Conservation (phyloP, 2,797 vertebrate genomes). For the Hypotaenidia philippensis region DNA sequence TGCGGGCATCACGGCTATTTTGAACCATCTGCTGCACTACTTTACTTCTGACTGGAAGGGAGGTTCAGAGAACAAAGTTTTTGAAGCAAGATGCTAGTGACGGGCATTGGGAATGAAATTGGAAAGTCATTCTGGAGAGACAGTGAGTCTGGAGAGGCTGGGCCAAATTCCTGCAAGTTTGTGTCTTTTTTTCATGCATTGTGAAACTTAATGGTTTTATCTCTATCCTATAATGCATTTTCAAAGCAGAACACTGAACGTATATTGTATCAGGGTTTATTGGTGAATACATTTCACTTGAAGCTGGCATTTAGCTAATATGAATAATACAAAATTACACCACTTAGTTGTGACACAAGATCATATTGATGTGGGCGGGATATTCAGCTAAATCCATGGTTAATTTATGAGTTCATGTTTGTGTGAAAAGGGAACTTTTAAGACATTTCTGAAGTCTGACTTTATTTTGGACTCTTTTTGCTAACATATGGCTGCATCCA, state of each 20-base stretch:
- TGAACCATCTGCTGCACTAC: background rate
- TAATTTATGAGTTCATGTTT: slow-evolving; percentile 4
- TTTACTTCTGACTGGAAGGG: background rate
- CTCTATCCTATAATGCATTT: background rate
- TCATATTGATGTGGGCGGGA: background rate
- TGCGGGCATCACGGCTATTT: background rate
- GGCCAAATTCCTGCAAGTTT: background rate
- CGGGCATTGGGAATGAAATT: background rate
- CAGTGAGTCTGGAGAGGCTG: background rate
- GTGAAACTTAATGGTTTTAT: background rate
- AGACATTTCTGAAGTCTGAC: background rate
- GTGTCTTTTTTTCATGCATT: background rate
- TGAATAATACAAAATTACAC: background rate
- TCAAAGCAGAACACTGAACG: background rate
- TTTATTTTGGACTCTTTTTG: background rate
- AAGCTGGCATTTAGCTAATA: background rate
- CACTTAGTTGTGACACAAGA: background rate
- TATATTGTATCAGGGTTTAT: background rate
- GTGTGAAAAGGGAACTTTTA: background rate
- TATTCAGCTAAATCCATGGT: background rate
- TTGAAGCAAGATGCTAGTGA: background rate
- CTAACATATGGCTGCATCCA: background rate
- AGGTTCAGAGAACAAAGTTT: background rate
- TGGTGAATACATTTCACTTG: background rate
- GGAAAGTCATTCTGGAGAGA: background rate